Evolutionary conservation across 2,797 vertebrate genomes (phyloP).

Genomic region (Anabacerthia variegaticeps): DNA sequence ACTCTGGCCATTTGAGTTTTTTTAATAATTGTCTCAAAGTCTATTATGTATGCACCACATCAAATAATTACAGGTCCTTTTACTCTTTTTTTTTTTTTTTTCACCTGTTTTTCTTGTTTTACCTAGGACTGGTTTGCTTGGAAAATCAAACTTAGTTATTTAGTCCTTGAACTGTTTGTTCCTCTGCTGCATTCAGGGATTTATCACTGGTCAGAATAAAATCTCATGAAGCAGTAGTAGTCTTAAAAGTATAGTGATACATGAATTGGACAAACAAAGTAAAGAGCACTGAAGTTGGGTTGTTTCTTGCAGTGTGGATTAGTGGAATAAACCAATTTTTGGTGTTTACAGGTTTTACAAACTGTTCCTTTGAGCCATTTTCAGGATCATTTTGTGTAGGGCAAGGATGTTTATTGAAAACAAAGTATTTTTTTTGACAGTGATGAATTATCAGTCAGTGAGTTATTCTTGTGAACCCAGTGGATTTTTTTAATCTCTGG

Average conservation of each 20-base stretch:
- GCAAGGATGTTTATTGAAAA: background rate
- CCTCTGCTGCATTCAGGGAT: background rate
- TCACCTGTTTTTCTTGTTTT: background rate
- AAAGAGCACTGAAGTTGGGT: background rate
- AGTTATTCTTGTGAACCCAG: background rate
- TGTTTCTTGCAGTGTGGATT: background rate
- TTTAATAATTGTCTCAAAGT: conserved; percentile 22
- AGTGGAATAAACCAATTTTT: background rate
- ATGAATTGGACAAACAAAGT: background rate
- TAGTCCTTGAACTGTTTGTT: background rate
- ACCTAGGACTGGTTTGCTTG: background rate
- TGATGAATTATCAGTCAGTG: background rate
- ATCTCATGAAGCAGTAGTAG: background rate
- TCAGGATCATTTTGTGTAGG: background rate
- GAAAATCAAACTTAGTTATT: background rate
- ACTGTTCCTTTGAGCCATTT: background rate
- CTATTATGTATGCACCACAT: background rate
- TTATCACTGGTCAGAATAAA: background rate
- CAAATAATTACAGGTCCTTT: background rate
- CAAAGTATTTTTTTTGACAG: background rate
- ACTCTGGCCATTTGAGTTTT: background rate
- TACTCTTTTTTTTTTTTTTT: background rate
- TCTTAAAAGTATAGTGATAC: background rate
- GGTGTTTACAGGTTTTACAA: background rate
- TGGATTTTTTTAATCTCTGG: background rate